Evolutionary conservation across 2,888 invertebrate species (phyloP).

Genomic region (Dynastes grantii): DNA sequence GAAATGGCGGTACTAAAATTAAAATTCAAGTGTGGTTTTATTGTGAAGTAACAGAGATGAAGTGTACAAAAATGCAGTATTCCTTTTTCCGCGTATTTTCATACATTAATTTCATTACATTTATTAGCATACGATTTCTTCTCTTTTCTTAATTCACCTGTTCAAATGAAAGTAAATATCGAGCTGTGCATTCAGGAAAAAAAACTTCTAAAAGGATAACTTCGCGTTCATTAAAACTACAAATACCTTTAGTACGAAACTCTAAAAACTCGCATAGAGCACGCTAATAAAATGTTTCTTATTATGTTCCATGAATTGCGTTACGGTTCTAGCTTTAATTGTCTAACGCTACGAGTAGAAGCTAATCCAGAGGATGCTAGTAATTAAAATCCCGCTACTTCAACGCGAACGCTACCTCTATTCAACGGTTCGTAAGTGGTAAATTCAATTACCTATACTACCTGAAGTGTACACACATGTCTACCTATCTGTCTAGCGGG

Average conservation of each 20-base stretch:
- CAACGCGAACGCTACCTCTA: slow-evolving; percentile 20
- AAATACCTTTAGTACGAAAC: neutral
- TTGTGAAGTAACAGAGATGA: no score
- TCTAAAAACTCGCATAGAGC: neutral
- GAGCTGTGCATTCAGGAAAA: no score
- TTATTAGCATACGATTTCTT: no score
- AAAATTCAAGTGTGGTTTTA: no score
- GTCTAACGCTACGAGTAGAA: slow-evolving; percentile 5
- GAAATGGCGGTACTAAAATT: no score
- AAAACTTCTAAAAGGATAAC: no score
- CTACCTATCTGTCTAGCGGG: slow-evolving; percentile 2
- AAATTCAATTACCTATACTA: slow-evolving; percentile 31
- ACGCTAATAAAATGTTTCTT: slow-evolving; percentile 1
- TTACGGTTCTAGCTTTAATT: slow-evolving; percentile 25
- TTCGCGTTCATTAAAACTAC: neutral
- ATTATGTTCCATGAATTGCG: neutral
- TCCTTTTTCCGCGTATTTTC: no score
- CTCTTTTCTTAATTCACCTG: no score
- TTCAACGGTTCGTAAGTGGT: slow-evolving; percentile 26
- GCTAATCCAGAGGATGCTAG: slow-evolving; percentile 11
- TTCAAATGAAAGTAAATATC: no score
- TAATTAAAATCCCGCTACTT: slow-evolving; percentile 37
- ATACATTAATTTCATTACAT: no score
- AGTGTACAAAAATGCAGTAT: no score
- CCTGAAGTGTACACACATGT: slow-evolving; percentile 25